Evolutionary conservation across 2,113 vertebrate species (phyloP).

Genomic region (Willisornis vidua): DNA sequence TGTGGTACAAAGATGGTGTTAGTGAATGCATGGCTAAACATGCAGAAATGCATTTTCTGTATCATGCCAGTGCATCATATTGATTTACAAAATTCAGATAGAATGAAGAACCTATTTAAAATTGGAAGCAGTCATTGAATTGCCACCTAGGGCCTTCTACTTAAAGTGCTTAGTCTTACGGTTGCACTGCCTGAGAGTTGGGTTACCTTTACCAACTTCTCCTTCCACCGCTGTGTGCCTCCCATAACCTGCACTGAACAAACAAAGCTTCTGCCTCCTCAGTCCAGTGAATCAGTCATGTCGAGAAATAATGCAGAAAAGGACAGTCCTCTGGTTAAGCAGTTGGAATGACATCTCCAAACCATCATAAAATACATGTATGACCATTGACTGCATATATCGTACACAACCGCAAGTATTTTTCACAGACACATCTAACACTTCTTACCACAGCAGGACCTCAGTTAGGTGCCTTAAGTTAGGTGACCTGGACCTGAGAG

Average conservation of each 20-base stretch:
- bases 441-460: neutral
- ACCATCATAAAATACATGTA: neutral
- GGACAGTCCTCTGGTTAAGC: neutral
- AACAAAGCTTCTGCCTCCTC: neutral
- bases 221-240: neutral
- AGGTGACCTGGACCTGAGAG: neutral
- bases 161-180: neutral
- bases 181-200: neutral
- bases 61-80: neutral
- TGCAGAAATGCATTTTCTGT: neutral
- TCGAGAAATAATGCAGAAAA: neutral
- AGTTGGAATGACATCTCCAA: neutral
- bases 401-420: neutral
- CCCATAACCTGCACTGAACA: neutral
- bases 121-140: neutral
- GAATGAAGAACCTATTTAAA: neutral
- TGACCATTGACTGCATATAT: neutral
- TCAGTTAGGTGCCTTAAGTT: neutral
- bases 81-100: neutral
- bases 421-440: neutral
- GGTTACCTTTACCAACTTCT: neutral
- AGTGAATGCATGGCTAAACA: neutral
- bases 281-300: neutral
- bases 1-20: neutral
- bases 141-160: neutral